Base-by-base conservation (phyloP, 1,140 invertebrate genomes). In the Bicyclus anynana region DNA sequence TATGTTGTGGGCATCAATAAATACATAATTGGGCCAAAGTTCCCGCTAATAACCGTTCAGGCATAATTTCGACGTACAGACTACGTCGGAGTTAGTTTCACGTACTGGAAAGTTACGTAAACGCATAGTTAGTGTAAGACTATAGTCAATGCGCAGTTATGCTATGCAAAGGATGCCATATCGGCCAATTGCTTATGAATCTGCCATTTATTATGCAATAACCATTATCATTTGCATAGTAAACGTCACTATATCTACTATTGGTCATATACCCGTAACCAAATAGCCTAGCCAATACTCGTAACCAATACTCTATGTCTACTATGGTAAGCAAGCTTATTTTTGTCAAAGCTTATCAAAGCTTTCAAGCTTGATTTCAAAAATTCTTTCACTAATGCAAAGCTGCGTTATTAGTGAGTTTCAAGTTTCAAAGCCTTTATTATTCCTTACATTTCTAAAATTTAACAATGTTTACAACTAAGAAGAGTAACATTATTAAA, bases 141-240 rank as follows among this genome's bases (percentile, higher is more conserved):
- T 40, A 40, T 16, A 40, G 6, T 40, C 37, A 17, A 40, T 40
- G 37, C 6, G 5, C 37, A 40, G 37, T 38, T 38, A 38, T 38
- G 35, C 13, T 38, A 16, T 13, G 16, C 9, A 38, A 47, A 9
- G 18, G 5, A 47, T n/a, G 12, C 44, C 13, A 13, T 26, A 47
- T n/a, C 6, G 23, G 4, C 10, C 13, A 26, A 26, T 23, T 26
- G 23, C 44, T 14, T n/a, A 29, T 38, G 14, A 16, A 42, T 9
- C 26, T 40, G 2, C 37, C 35, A 26, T 40, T 29, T 53, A 42
- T 53, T 42, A 53, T 44, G 23, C 38, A 53, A 29, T 53, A 17
- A 44, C 16, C 12, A n/a, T 18, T n/a, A 3, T 44, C 14, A 52
- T 38, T 52, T 23, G 37, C 35, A 53, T 42, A 16, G 37, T 40